phyloP scores from a whole-genome alignment of 2,113 vertebrate species.

The Vulpes vulpes region DNA sequence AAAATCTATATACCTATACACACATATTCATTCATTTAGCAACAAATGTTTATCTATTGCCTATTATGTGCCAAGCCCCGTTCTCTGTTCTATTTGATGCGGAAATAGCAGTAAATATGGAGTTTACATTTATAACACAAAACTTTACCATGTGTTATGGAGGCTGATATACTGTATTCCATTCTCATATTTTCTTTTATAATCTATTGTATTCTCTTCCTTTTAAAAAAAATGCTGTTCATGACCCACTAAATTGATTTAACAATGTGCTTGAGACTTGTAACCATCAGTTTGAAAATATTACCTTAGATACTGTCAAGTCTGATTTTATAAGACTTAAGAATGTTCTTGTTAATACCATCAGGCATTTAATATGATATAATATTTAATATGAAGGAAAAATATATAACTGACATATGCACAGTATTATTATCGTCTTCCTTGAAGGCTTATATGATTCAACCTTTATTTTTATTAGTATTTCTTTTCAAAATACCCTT shows the following conservation, averaged over 20 bases:
- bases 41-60: constrained; percentile 16
- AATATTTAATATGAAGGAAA: constrained; percentile 53
- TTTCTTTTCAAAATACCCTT: constrained; percentile 82
- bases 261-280: constrained; percentile 48
- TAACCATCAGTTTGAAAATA: constrained; percentile 62
- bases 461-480: constrained; percentile 84
- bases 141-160: background rate
- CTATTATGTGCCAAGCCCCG: background rate
- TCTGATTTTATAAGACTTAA: constrained; percentile 56
- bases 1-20: background rate
- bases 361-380: constrained; percentile 58
- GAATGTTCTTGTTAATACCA: constrained; percentile 62
- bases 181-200: constrained; percentile 55
- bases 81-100: background rate
- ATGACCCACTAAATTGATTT: constrained; percentile 63
- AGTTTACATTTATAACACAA: constrained; percentile 31
- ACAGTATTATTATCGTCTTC: constrained; percentile 43
- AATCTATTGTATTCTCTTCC: background rate
- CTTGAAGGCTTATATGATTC: constrained; percentile 80
- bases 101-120: background rate
- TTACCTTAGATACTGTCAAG: constrained; percentile 37
- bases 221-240: constrained; percentile 23
- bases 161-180: constrained; percentile 16
- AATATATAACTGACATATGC: constrained; percentile 48
- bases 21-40: background rate